phyloP scores from a whole-genome alignment of 2,888 invertebrate species.

The Biston betularia region DNA sequence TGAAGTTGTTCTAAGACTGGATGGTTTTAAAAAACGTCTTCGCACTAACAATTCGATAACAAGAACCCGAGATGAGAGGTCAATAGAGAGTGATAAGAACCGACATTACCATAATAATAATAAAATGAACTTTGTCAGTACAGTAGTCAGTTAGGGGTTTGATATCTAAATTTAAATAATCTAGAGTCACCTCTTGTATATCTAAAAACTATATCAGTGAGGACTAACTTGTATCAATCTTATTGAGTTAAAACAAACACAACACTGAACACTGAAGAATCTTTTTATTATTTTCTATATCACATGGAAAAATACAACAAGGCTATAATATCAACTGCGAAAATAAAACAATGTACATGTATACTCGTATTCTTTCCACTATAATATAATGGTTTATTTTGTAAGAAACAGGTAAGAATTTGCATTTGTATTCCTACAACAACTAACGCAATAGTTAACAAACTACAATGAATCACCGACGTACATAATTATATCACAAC shows the following conservation, averaged over 20 bases:
- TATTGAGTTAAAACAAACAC: no score
- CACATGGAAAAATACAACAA: conserved; percentile 9
- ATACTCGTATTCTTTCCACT: neutral
- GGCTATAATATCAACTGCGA: conserved; percentile 14
- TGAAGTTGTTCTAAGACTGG: neutral
- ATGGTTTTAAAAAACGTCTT: neutral
- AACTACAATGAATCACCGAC: conserved; percentile 12
- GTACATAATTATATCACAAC: conserved; percentile 22
- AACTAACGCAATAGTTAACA: conserved; percentile 7
- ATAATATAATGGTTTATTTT: conserved; percentile 7
- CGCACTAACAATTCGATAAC: neutral
- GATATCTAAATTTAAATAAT: no score
- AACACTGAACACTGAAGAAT: conserved; percentile 27
- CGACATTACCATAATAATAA: neutral
- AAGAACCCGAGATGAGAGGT: conserved; percentile 20
- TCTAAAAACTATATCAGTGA: no score
- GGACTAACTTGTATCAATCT: no score
- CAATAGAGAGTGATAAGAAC: conserved; percentile 24
- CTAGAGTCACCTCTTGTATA: no score
- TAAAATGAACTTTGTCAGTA: neutral
- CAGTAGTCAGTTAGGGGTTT: no score
- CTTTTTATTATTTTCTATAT: conserved; percentile 19
- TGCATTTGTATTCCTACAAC: no score
- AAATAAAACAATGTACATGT: conserved; percentile 8
- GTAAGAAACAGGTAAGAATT: neutral